Conservation (phyloP, 1,140 invertebrate species). For the Leptinotarsa lineolata region DNA sequence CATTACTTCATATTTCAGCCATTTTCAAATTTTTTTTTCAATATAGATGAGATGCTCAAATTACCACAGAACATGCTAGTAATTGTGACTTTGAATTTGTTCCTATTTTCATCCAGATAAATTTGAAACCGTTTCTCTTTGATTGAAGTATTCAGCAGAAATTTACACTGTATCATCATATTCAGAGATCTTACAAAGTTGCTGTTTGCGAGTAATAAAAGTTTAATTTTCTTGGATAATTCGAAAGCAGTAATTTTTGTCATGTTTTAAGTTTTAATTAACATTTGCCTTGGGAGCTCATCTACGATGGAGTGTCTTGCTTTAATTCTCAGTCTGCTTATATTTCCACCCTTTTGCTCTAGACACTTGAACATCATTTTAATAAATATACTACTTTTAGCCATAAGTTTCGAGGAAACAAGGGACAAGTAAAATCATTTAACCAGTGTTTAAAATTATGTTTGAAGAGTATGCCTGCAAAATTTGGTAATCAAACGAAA, state of each 20-base stretch:
- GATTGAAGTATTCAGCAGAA: background rate
- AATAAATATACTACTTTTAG: conserved; percentile 32
- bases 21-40: too few relatives aligned
- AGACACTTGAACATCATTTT: conserved; percentile 42
- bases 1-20: too few relatives aligned
- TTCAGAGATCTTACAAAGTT: conserved; percentile 18
- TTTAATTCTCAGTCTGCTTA: conserved; percentile 44
- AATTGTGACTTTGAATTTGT: too few relatives aligned
- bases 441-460: conserved; percentile 25
- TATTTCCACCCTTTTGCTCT: conserved; percentile 44
- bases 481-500: conserved; percentile 1
- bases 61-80: too few relatives aligned
- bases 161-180: conserved; percentile 12
- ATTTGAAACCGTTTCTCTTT: too few relatives aligned
- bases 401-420: conserved; percentile 7
- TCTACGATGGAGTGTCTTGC: conserved; percentile 39
- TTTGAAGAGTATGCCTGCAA: background rate
- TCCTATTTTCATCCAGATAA: too few relatives aligned
- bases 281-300: conserved; percentile 39
- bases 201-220: conserved; percentile 32
- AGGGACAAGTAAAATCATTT: conserved; percentile 24
- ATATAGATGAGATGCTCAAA: too few relatives aligned
- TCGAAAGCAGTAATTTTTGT: conserved; percentile 46
- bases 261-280: conserved; percentile 47
- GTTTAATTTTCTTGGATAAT: conserved; percentile 43